Conservation (phyloP, 2,888 invertebrate genomes). For the Chouioia cunea region DNA sequence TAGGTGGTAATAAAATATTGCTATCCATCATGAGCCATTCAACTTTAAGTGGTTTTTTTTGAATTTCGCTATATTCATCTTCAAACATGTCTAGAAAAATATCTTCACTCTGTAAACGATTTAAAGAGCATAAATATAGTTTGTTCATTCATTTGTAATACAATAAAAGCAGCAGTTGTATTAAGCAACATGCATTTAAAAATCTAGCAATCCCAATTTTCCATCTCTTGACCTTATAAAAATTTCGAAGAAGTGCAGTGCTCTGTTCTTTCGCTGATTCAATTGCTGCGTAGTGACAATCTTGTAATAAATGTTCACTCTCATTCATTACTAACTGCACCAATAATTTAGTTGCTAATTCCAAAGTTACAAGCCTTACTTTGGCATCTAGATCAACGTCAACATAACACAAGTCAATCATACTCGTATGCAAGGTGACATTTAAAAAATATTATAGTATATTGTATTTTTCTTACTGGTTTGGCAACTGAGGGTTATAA, state of each 20-base stretch:
- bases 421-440: no score
- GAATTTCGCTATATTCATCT: slow-evolving; percentile 96
- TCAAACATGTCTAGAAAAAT: slow-evolving; percentile 99
- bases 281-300: slow-evolving; percentile 77
- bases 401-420: slow-evolving; percentile 35
- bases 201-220: slow-evolving; percentile 45
- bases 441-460: no score
- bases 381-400: slow-evolving; percentile 75
- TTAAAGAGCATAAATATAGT: slow-evolving; percentile 1
- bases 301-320: slow-evolving; percentile 75
- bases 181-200: slow-evolving; percentile 40
- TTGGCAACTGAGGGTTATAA: slow-evolving; percentile 88
- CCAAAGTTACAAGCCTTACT: slow-evolving; percentile 92
- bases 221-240: slow-evolving; percentile 79
- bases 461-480: slow-evolving; percentile 74
- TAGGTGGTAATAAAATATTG: slow-evolving; percentile 93
- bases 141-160: slow-evolving; percentile 4
- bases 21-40: slow-evolving; percentile 98
- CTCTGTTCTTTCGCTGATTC: slow-evolving; percentile 84
- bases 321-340: slow-evolving; percentile 76
- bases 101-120: slow-evolving; percentile 81
- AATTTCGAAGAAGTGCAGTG: slow-evolving; percentile 87
- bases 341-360: slow-evolving; percentile 86
- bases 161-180: slow-evolving; percentile 8
- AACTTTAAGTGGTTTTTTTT: slow-evolving; percentile 86